These are phyloP conservation scores for Bradypodion pumilum DNA, from an alignment of 2,797 vertebrate species.

Conservation along the genomic window DNA sequence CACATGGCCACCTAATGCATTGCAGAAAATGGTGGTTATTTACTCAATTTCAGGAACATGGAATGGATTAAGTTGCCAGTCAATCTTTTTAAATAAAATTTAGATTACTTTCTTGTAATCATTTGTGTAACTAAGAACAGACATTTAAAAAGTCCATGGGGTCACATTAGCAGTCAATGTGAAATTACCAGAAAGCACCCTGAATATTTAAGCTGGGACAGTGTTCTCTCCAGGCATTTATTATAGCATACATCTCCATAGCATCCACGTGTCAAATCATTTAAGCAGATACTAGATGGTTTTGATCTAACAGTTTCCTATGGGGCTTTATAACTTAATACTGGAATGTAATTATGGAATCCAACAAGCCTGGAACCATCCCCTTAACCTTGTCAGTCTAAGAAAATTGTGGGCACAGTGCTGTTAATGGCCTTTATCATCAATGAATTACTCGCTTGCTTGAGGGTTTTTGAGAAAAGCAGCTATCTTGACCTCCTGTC, in stretches of 20 bases:
- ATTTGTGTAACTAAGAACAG: not conserved
- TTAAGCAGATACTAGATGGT: constrained; percentile 36
- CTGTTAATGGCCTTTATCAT: constrained; percentile 37
- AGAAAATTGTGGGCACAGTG: constrained; percentile 25
- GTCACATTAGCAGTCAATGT: not conserved
- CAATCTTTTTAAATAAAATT: constrained; percentile 14
- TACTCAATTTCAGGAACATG: constrained; percentile 15
- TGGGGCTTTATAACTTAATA: constrained; percentile 45
- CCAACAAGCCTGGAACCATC: constrained; percentile 40
- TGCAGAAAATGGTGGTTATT: not conserved
- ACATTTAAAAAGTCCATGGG: not conserved
- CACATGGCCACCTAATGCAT: not conserved
- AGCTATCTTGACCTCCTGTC: constrained; percentile 23
- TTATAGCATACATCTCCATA: constrained; percentile 24
- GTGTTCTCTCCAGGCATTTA: constrained; percentile 15
- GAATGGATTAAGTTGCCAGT: constrained; percentile 17
- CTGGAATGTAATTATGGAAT: constrained; percentile 43
- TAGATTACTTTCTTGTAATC: not conserved
- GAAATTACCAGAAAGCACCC: not conserved
- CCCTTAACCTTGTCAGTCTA: constrained; percentile 37
- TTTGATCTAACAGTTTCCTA: constrained; percentile 40
- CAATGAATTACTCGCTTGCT: constrained; percentile 39
- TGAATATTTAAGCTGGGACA: constrained; percentile 26
- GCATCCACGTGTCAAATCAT: constrained; percentile 33
- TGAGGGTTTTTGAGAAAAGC: constrained; percentile 24